phyloP scores from a whole-genome alignment of 2,888 invertebrate species.

The Cryptosula pallasiana region DNA sequence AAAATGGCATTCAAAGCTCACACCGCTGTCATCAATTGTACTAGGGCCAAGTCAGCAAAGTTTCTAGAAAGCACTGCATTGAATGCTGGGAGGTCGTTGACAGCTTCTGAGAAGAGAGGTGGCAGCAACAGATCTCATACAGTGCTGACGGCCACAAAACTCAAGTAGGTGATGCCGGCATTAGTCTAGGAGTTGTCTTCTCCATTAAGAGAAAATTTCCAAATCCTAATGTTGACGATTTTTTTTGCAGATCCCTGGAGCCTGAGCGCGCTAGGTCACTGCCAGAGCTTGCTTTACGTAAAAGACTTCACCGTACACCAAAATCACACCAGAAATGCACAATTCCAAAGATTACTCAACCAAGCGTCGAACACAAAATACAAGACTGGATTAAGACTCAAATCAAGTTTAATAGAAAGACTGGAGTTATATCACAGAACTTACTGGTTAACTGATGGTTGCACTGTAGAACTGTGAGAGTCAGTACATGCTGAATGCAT shows the following conservation, averaged over 20 bases:
- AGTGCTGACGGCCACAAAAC: too few relatives aligned
- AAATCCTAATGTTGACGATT: too few relatives aligned
- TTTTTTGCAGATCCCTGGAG: background rate
- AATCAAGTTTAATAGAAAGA: background rate
- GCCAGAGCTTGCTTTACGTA: background rate
- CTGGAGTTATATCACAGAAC: background rate
- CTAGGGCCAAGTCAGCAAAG: background rate
- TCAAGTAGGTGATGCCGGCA: too few relatives aligned
- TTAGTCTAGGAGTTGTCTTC: too few relatives aligned
- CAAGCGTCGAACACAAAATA: background rate
- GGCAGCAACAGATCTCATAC: background rate
- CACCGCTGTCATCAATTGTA: slow-evolving; percentile 4
- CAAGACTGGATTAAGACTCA: background rate
- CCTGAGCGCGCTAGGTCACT: background rate
- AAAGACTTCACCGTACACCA: background rate
- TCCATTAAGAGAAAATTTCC: too few relatives aligned
- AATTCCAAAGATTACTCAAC: background rate
- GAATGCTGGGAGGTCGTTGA: background rate
- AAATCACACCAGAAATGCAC: background rate
- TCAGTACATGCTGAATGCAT: too few relatives aligned
- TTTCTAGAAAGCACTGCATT: background rate
- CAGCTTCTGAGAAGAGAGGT: background rate
- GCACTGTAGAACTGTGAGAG: too few relatives aligned
- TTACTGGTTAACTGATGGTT: background rate
- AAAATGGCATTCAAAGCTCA: background rate